A percentile compares a stretch with the other conserved stretches of the same genome.
Conservation (phyloP, 2,113 vertebrate species). For the Gadus chalcogrammus region DNA sequence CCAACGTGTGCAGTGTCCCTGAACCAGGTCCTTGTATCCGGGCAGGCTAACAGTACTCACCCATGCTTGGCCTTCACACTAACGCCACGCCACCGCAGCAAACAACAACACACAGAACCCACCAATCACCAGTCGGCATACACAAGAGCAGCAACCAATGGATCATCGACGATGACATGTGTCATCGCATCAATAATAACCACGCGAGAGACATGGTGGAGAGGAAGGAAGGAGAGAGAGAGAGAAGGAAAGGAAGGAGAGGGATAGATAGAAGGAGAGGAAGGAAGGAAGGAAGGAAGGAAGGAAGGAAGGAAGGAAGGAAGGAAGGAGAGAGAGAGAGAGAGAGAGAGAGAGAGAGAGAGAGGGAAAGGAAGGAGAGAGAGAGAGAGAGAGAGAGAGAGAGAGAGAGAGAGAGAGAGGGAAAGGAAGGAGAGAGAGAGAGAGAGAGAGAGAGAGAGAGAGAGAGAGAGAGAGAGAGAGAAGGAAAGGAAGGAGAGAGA, state of each 20-base stretch:
- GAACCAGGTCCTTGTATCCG: constrained; percentile 55
- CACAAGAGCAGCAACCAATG: constrained; percentile 44
- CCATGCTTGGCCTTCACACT: constrained; percentile 71
- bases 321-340: too few relatives aligned
- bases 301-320: too few relatives aligned
- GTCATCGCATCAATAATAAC: background rate
- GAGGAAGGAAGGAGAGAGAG: background rate
- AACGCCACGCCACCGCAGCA: constrained; percentile 65
- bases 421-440: too few relatives aligned
- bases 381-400: too few relatives aligned
- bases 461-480: too few relatives aligned
- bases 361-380: too few relatives aligned
- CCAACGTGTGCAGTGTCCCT: constrained; percentile 31
- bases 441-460: too few relatives aligned
- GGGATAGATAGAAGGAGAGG: constrained; percentile 26
- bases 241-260: constrained; percentile 19
- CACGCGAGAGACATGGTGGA: too few relatives aligned
- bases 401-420: too few relatives aligned
- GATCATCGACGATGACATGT: background rate
- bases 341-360: too few relatives aligned
- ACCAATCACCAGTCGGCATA: constrained; percentile 60
- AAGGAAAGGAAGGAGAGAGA: too few relatives aligned
- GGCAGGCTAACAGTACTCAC: constrained; percentile 66
- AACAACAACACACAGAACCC: constrained; percentile 68
- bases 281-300: too few relatives aligned